Evolutionary conservation across 2,888 invertebrate species (phyloP).

Genomic region (Aromia moschata): DNA sequence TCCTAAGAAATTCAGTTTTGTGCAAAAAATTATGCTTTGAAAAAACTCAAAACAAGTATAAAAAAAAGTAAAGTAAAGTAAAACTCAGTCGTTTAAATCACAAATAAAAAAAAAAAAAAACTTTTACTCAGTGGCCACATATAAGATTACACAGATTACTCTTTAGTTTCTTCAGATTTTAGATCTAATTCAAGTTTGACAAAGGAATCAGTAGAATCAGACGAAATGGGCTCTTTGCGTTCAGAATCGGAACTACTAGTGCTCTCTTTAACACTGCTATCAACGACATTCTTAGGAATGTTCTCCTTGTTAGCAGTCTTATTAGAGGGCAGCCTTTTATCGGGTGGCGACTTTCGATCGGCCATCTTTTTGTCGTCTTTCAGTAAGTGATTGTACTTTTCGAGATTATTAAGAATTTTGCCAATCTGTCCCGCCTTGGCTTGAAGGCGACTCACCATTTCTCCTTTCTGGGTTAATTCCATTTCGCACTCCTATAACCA

Average conservation of each 20-base stretch:
- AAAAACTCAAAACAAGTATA: background rate
- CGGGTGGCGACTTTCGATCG: slow-evolving; percentile 40
- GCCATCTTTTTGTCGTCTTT: slow-evolving; percentile 64
- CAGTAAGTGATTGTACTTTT: slow-evolving; percentile 82
- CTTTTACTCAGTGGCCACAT: background rate
- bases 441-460: slow-evolving; percentile 94
- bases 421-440: slow-evolving; percentile 95
- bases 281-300: slow-evolving; percentile 33
- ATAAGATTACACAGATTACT: slow-evolving; percentile 18
- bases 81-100: no score
- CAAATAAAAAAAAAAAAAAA: slow-evolving; percentile 11
- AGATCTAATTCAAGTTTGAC: slow-evolving; percentile 53
- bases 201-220: slow-evolving; percentile 55
- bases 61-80: no score
- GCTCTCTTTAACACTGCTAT: slow-evolving; percentile 20
- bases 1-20: no score
- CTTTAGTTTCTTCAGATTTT: slow-evolving; percentile 41
- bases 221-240: slow-evolving; percentile 42
- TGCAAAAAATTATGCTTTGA: background rate
- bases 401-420: slow-evolving; percentile 89
- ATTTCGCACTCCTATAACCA: slow-evolving; percentile 88
- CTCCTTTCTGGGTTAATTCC: slow-evolving; percentile 95
- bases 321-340: slow-evolving; percentile 36
- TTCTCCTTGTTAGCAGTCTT: slow-evolving; percentile 41
- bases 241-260: slow-evolving; percentile 29